Conservation (phyloP, 2,888 invertebrate genomes). For the Drosophila borborema region DNA sequence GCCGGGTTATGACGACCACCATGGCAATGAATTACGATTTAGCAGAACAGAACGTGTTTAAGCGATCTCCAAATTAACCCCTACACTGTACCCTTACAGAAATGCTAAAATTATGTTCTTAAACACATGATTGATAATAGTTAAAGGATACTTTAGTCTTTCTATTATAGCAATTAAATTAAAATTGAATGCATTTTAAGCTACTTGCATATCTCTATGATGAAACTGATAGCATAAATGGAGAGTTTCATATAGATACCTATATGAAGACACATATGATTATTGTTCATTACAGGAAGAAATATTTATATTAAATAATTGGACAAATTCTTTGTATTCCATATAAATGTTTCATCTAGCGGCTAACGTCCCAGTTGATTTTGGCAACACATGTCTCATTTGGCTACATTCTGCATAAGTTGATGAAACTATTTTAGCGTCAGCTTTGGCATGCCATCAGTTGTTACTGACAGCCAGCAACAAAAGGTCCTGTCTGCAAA, state of each 20-base stretch:
- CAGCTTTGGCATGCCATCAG: constrained; percentile 52
- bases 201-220: too few relatives aligned
- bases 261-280: neutral
- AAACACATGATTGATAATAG: neutral
- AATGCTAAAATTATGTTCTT: neutral
- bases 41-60: constrained; percentile 14
- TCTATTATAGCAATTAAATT: neutral
- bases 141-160: neutral
- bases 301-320: neutral
- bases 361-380: constrained; percentile 2
- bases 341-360: constrained; percentile 19
- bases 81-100: neutral
- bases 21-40: constrained; percentile 38
- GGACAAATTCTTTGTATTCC: neutral
- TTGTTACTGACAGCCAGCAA: constrained; percentile 73
- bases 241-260: neutral
- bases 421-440: constrained; percentile 60
- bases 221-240: neutral
- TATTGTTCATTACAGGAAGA: neutral
- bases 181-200: too few relatives aligned
- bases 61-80: neutral
- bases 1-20: constrained; percentile 27
- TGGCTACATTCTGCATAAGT: constrained; percentile 61
- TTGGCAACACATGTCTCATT: constrained; percentile 51
- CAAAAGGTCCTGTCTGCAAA: constrained; percentile 61